These are phyloP conservation scores for Ahaetulla prasina DNA, from an alignment of 2,113 vertebrate species.

Conservation along the genomic window DNA sequence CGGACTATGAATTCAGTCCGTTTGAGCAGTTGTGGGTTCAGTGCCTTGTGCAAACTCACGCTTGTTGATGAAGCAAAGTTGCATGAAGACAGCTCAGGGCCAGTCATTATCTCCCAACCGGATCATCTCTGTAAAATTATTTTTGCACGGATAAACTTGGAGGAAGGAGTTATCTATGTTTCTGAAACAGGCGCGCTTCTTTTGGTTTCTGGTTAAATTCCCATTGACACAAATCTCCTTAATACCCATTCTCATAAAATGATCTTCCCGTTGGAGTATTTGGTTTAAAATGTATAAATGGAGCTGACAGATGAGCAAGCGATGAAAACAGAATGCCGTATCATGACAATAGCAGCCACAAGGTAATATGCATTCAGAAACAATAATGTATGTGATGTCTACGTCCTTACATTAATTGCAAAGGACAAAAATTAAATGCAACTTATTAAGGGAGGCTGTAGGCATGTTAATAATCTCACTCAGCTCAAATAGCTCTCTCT, in stretches of 20 bases:
- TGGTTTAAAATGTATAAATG: neutral
- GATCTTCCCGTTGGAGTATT: neutral
- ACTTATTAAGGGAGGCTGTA: conserved; percentile 46
- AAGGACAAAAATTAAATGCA: conserved; percentile 60
- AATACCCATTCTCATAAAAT: neutral
- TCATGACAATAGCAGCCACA: neutral
- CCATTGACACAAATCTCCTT: neutral
- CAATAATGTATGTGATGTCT: neutral
- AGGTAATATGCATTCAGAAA: neutral
- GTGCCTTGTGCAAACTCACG: neutral
- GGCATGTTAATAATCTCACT: conserved; percentile 55
- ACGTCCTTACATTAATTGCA: conserved; percentile 51
- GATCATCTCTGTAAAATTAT: neutral
- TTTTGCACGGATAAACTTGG: neutral
- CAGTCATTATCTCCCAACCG: neutral
- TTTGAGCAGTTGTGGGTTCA: neutral
- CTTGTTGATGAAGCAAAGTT: neutral
- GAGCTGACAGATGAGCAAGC: neutral
- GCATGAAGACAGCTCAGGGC: neutral
- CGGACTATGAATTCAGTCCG: neutral
- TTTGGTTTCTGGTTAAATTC: neutral
- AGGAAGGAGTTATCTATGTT: neutral
- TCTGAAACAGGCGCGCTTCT: neutral
- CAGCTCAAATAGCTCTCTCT: conserved; percentile 55
- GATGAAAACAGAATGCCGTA: neutral